Evolutionary conservation across 2,113 vertebrate genomes (phyloP).

Genomic region (Cyphotilapia sp.): DNA sequence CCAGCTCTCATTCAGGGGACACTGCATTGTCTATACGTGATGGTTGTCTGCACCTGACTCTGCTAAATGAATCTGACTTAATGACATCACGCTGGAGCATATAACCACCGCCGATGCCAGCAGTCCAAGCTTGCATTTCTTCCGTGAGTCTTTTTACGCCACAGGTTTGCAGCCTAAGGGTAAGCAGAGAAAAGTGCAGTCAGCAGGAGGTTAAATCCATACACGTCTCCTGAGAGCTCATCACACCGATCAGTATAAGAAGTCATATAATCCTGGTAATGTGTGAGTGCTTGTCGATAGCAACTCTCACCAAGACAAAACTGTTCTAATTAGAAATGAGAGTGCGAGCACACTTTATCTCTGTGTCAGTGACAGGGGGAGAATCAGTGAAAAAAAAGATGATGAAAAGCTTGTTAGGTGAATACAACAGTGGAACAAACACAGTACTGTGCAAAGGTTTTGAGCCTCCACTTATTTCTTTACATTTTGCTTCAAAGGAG

Average conservation of each 20-base stretch:
- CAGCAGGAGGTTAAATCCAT: conserved; percentile 53
- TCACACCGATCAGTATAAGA: conserved; percentile 45
- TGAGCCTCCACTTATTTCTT: not conserved
- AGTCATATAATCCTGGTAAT: conserved; percentile 53
- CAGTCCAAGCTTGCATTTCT: conserved; percentile 4
- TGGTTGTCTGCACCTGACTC: conserved; percentile 38
- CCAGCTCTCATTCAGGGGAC: conserved; percentile 52
- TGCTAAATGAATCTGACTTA: conserved; percentile 57
- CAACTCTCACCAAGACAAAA: conserved; percentile 24
- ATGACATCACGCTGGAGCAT: conserved; percentile 33
- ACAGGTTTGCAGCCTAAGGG: conserved; percentile 39
- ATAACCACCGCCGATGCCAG: conserved; percentile 1
- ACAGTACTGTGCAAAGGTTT: not conserved
- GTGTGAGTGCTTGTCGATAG: conserved; percentile 42
- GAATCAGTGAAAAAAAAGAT: not conserved
- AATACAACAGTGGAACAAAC: conserved; percentile 20
- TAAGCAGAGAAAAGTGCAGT: conserved; percentile 13
- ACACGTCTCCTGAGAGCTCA: conserved; percentile 46
- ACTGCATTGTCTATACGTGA: conserved; percentile 51
- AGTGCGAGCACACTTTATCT: conserved; percentile 15
- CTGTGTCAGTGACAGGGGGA: not conserved
- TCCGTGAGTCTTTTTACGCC: not conserved
- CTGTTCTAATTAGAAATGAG: conserved; percentile 41
- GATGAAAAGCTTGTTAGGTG: conserved; percentile 10
- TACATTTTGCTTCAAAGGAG: not conserved